phyloP scores from a whole-genome alignment of 2,113 vertebrate genomes.

The Erythrocercus mccallii region DNA sequence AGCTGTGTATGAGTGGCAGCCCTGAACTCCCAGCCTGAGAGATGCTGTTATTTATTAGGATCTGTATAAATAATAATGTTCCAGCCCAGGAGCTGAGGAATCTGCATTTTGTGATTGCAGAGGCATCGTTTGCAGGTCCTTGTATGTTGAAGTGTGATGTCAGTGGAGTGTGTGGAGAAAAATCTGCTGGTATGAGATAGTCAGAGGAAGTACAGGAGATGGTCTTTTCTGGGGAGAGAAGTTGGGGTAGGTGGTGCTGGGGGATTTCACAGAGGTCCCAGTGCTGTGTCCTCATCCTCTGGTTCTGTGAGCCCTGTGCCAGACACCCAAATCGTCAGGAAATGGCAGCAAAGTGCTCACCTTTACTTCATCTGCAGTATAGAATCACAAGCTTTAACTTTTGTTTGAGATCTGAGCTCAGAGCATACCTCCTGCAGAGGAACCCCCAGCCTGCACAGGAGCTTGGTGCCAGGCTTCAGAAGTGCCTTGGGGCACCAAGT shows the following conservation, averaged over 20 bases:
- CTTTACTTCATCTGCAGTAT: neutral
- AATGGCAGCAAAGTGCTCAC: accelerated
- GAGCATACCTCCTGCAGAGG: neutral
- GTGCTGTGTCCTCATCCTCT: neutral
- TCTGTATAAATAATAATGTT: neutral
- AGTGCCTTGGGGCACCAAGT: neutral
- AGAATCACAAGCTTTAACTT: neutral
- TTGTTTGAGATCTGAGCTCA: neutral
- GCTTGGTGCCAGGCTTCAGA: neutral
- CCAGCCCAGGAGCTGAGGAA: neutral
- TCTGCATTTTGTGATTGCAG: neutral
- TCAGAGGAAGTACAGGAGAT: neutral
- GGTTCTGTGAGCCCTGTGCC: neutral
- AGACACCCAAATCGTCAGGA: neutral
- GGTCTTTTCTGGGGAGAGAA: neutral
- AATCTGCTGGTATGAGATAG: neutral
- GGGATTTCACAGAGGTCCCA: neutral
- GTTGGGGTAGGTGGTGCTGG: neutral
- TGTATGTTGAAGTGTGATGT: neutral
- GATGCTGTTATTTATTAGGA: neutral
- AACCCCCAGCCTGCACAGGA: neutral
- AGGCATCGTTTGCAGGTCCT: neutral
- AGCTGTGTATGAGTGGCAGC: neutral
- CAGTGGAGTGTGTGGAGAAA: neutral
- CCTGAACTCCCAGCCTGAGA: neutral